Percentiles rank a stretch among this genome's conserved stretches.
Evolutionary conservation across 2,113 vertebrate species (phyloP).

Genomic region (Pachycephala philippinensis): DNA sequence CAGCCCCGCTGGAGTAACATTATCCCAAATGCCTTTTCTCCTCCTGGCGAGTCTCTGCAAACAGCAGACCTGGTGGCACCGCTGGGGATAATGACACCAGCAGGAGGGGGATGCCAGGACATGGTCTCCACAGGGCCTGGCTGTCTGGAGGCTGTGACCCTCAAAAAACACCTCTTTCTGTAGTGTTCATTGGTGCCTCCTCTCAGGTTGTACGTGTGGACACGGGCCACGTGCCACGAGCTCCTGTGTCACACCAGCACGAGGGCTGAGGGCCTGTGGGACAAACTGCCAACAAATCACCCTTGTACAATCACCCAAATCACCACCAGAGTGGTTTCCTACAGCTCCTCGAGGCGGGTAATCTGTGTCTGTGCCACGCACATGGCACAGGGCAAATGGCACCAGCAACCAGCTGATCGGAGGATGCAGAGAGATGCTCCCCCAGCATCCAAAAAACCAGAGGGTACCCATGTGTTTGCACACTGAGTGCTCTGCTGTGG

Average conservation of each 20-base stretch:
- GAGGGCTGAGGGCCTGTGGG: neutral
- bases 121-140: neutral
- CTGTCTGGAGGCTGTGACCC: neutral
- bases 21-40: neutral
- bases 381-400: neutral
- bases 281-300: neutral
- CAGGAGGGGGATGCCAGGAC: neutral
- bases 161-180: neutral
- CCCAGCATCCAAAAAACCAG: neutral
- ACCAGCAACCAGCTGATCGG: neutral
- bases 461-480: neutral
- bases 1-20: neutral
- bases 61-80: neutral
- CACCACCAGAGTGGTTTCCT: neutral
- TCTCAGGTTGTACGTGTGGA: neutral
- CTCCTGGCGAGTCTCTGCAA: neutral
- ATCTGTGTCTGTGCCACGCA: neutral
- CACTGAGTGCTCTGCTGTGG: neutral
- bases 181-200: neutral
- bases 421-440: neutral
- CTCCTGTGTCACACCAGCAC: neutral
- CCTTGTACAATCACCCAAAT: too few species aligned
- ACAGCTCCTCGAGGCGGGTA: neutral
- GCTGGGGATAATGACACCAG: neutral
- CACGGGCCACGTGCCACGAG: fast-evolving